Percentiles rank a stretch among this genome's conserved stretches.
These are phyloP conservation scores for Hirtodrosophila cameraria DNA, from an alignment of 2,888 invertebrate species.

Conservation along the genomic window DNA sequence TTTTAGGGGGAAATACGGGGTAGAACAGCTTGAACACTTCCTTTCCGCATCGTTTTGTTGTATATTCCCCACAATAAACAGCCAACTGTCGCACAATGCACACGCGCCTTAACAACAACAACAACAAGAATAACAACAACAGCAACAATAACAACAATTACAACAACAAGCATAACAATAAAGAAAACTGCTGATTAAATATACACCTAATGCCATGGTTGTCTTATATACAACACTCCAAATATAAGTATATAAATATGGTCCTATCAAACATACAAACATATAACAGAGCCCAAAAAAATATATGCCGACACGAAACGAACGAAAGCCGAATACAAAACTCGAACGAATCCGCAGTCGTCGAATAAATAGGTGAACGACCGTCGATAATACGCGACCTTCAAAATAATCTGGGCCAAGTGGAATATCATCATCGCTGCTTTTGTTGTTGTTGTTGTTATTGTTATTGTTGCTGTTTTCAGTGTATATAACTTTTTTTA, in stretches of 20 bases:
- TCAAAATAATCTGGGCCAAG: slow-evolving; percentile 85
- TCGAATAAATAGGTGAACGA: slow-evolving; percentile 84
- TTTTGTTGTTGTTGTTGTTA: slow-evolving; percentile 25
- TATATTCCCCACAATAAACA: slow-evolving; percentile 32
- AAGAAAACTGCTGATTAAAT: slow-evolving; percentile 69
- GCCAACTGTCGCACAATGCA: slow-evolving; percentile 66
- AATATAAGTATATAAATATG: slow-evolving; percentile 22
- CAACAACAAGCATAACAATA: slow-evolving; percentile 2
- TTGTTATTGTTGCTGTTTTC: slow-evolving; percentile 12
- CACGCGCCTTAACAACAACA: slow-evolving; percentile 48
- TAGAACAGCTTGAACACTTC: slow-evolving; percentile 45
- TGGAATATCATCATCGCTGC: slow-evolving; percentile 77
- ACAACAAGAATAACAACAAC: slow-evolving; percentile 34
- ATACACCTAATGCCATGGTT: slow-evolving; percentile 60
- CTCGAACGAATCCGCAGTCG: slow-evolving; percentile 19
- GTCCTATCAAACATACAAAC: slow-evolving; percentile 15
- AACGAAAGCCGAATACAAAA: slow-evolving; percentile 27
- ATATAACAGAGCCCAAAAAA: slow-evolving; percentile 22
- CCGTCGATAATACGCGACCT: slow-evolving; percentile 84
- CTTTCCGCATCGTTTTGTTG: slow-evolving; percentile 65
- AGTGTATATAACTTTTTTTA: slow-evolving; percentile 27
- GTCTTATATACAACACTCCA: slow-evolving; percentile 32
- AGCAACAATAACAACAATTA: too few species aligned
- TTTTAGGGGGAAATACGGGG: not conserved
- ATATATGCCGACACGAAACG: slow-evolving; percentile 15